Evolutionary conservation across 2,797 vertebrate species (phyloP).

Genomic region (Zenarchopterus dispar): DNA sequence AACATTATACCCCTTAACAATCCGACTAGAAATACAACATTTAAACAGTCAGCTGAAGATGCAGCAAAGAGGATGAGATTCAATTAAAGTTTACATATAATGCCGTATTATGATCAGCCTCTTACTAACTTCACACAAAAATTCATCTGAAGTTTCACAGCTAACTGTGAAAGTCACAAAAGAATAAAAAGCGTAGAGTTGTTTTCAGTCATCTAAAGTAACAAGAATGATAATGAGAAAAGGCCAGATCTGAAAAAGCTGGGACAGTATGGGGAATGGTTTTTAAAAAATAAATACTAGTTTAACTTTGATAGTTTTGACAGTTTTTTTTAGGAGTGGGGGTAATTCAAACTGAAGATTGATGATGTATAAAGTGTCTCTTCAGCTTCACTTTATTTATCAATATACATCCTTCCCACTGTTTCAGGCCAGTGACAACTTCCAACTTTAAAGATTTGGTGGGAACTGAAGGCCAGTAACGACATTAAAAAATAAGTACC

Average conservation of each 20-base stretch:
- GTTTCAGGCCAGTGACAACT: no score
- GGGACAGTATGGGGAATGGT: no score
- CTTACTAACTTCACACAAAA: slow-evolving; percentile 27
- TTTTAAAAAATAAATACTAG: no score
- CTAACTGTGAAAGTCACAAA: slow-evolving; percentile 16
- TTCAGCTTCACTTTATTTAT: no score
- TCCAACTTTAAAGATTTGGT: no score
- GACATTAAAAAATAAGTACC: no score
- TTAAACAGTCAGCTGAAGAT: not conserved
- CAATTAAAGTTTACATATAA: slow-evolving; percentile 9
- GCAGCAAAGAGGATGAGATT: not conserved
- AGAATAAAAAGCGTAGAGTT: slow-evolving; percentile 10
- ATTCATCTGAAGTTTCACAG: not conserved
- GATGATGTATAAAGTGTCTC: no score
- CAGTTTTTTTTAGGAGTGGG: no score
- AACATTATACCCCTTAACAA: not conserved
- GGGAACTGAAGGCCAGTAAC: no score
- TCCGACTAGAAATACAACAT: not conserved
- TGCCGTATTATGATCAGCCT: not conserved
- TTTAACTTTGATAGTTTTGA: no score
- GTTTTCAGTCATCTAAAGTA: slow-evolving; percentile 36
- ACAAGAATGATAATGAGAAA: slow-evolving; percentile 26
- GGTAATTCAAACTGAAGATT: no score
- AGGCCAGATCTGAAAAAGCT: not conserved
- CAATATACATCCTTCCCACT: no score